Evolutionary conservation across 2,888 invertebrate species (phyloP).

Genomic region (Diarsia brunnea): DNA sequence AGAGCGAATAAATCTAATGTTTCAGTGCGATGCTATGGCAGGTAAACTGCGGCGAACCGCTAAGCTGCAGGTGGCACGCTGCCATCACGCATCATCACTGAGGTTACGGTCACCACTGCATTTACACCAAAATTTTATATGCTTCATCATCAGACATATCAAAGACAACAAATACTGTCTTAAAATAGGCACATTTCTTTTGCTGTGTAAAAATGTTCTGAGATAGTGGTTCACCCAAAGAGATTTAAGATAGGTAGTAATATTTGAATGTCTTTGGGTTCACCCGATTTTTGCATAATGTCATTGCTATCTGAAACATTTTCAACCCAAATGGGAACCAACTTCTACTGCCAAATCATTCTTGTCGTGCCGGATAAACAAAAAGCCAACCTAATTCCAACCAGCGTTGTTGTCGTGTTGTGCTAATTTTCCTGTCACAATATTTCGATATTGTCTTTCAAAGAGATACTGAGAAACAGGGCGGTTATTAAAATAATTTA

Average conservation of each 20-base stretch:
- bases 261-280: too few species aligned
- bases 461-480: constrained; percentile 40
- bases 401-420: constrained; percentile 17
- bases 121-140: constrained; percentile 46
- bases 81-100: constrained; percentile 69
- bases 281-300: not conserved
- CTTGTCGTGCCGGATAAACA: constrained; percentile 23
- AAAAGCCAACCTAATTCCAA: constrained; percentile 26
- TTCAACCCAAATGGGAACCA: not conserved
- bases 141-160: constrained; percentile 20
- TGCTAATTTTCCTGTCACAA: constrained; percentile 45
- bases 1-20: constrained; percentile 72
- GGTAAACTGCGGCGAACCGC: constrained; percentile 79
- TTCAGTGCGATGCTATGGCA: constrained; percentile 74
- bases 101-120: constrained; percentile 76
- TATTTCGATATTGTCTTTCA: constrained; percentile 42
- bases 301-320: constrained; percentile 1
- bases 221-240: not conserved
- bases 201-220: not conserved
- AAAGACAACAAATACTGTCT: constrained; percentile 3
- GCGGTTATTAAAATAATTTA: constrained; percentile 53
- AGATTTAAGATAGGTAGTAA: too few species aligned
- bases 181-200: constrained; percentile 3
- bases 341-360: not conserved
- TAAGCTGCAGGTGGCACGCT: constrained; percentile 73